Evolutionary conservation across 2,113 vertebrate genomes (phyloP), one percentile per base, ranked within the genome.

Genomic region (Nibea coibor): DNA sequence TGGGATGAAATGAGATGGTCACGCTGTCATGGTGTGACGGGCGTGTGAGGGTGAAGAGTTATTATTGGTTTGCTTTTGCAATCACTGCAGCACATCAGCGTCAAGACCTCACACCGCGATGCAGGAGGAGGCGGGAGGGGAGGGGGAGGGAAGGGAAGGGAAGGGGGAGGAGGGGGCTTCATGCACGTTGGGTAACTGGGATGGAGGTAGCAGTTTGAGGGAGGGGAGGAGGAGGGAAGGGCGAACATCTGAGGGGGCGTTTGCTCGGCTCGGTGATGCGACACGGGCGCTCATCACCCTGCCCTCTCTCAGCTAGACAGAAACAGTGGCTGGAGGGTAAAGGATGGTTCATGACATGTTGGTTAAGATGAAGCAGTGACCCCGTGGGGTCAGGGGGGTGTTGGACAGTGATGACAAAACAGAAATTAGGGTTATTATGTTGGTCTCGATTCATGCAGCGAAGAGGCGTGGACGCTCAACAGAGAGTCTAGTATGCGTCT

Each of bases 251-350:
- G 86, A 77, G 69, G 79, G 35, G 82, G 77, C 64, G 7, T 72
- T 85, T 72, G 77, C 57, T 80, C 39, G 70, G 82, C 69, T 85
- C 80, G 68, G 72, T 75, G 72, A 90, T 85, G 80, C 20, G 58
- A 57, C 56, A 20, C 45, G 3, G 48, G 47, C 22, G 43, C 61
- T 31, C 68, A 85, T 88, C 81, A 85, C 81, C 78, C 78, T 47
- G 75, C 76, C 82, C 58, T 90, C 80, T 87, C 83, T 84, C 82
- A 89, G 79, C 68, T 59, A 87, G 82, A 93, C 88, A 88, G 72
- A 92, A 91, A 91, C 93, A 93, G 91, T 94, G 93, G 91, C 93
- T 90, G 91, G 91, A 92, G 87, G 91, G 92, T 89, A 82, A 43
- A 45, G 78, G 84, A 80, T 39, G 82, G 81, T 48, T 84, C 59